Evolutionary conservation across 1,140 invertebrate genomes (phyloP), one percentile per base, ranked within the genome.

Genomic region (Ephestia elutella): DNA sequence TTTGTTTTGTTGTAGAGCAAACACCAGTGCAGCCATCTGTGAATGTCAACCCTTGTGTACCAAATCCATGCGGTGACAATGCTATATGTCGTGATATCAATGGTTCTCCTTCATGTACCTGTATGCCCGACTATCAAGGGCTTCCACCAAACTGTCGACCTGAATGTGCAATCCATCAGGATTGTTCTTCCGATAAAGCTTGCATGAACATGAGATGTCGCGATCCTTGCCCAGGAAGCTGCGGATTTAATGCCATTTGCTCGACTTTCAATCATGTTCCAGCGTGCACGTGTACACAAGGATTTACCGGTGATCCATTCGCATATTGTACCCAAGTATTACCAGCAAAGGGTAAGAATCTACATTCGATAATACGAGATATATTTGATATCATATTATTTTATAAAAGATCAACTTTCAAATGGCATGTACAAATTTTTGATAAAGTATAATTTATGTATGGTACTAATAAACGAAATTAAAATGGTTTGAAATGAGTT

Each of bases 141-240:
- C 88, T 87, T 58, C 92, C 93, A 56, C 92, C 92, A 21, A 91
- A 91, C 63, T 93, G 92, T 72, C 77, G 90, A 66, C 92, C 92
- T 17, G 92, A 93, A 87, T 93, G 92, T 82, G 89, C 90, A 13
- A 92, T 92, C 35, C 92, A 92, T 73, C 89, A 91, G 60, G 92
- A 93, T 71, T 93, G 92, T 78, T 76, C 89, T 2, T 89, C 90
- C 59, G 90, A 91, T 65, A 87, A 90, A 70, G 92, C 92, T n/a
- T 94, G 93, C 75, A 89, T 91, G 9, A 90, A 91, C 69, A 89
- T 92, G 76, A 92, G 91, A 78, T 93, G 93, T 75, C 83, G 87
- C 44, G 91, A 94, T 76, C 92, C 92, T 38, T 94, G 93, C 75
- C 91, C 90, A 25, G 92, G 92, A 28, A 92, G 92, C 30, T 93